Evolutionary conservation across 2,113 vertebrate species (phyloP), one percentile per base, ranked within the genome.

Genomic region (Athene cunicularia): DNA sequence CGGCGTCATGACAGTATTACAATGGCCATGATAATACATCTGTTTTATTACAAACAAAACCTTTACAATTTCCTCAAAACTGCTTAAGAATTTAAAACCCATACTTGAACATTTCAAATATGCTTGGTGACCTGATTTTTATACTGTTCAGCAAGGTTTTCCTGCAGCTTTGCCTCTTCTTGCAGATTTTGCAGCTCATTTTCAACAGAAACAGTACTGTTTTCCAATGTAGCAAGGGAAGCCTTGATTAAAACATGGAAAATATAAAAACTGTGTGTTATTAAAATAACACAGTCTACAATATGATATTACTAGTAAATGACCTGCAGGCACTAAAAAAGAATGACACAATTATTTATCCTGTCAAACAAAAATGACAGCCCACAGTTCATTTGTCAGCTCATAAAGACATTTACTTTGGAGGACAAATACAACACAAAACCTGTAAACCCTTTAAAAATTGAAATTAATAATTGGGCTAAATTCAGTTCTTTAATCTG

Each of bases 61-160:
- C 22, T 70, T 76, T 33, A 55, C 28, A 0, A 27, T 80, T 86
- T 88, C 39, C 11, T 88, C 41, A 55, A 80, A 80, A 50, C 3
- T 12, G 23, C 43, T 90, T 66, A 53, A 6, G 72, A 47, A 52
- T 45, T 37, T 49, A 15, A 32, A 64, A 43, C 12, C 11, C 11
- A 11, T 16, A 88, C 18, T 64, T 67, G 26, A 90, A 75, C 20
- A 63, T 56, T 86, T 80, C 22, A 76, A 23, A 63, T 59, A 53
- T 14, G 37, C 18, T 55, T 55, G 39, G 12, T 97, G 68, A 99
- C 99, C 99, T 99, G 98, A 84, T 60, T 93, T 94, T 98, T 98
- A 86, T 64, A 97, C 14, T 97, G 95, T 85, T 99, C 98, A 55
- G 95, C 86, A 64, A 99, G 95, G 16, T 88, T 83, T 94, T 98